These are phyloP conservation scores for Drosophila anceps DNA, from an alignment of 2,888 invertebrate genomes.

Conservation along the genomic window DNA sequence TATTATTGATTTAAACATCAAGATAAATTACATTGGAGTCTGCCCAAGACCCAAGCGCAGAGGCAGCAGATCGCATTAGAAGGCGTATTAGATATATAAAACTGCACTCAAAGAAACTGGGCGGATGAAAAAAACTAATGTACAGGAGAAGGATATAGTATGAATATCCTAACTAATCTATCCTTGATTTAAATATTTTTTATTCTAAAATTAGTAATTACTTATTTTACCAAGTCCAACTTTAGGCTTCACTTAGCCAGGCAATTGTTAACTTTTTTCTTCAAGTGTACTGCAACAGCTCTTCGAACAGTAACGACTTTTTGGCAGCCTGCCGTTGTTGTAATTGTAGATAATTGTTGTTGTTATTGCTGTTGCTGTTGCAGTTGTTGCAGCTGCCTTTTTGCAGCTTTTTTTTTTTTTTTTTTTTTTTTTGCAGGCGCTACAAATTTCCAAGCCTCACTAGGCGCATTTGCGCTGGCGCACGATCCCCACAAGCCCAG, in stretches of 20 bases:
- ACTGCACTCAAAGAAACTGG: slow-evolving; percentile 3
- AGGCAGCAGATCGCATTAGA: slow-evolving; percentile 56
- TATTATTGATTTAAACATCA: slow-evolving; percentile 85
- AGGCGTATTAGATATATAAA: slow-evolving; percentile 41
- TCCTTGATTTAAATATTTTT: no score
- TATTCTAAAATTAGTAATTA: no score
- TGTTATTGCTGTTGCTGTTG: slow-evolving; percentile 62
- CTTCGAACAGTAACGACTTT: slow-evolving; percentile 68
- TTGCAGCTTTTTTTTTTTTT: slow-evolving; percentile 39
- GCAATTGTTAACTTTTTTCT: not conserved
- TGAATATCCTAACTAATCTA: no score
- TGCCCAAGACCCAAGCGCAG: slow-evolving; percentile 48
- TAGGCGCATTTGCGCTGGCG: slow-evolving; percentile 72
- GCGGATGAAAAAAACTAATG: not conserved
- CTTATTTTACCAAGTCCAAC: no score
- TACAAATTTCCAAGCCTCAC: slow-evolving; percentile 80
- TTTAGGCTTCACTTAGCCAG: not conserved
- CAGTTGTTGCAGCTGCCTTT: slow-evolving; percentile 50
- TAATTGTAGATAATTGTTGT: slow-evolving; percentile 79
- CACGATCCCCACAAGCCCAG: slow-evolving; percentile 63
- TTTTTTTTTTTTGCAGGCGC: slow-evolving; percentile 58
- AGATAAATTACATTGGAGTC: slow-evolving; percentile 83
- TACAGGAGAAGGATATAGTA: not conserved
- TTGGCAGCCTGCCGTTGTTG: slow-evolving; percentile 71
- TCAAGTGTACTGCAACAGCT: slow-evolving; percentile 22